Evolutionary conservation across 2,113 vertebrate species (phyloP), one percentile per base, ranked within the genome.

Genomic region (Menidia beryllina): DNA sequence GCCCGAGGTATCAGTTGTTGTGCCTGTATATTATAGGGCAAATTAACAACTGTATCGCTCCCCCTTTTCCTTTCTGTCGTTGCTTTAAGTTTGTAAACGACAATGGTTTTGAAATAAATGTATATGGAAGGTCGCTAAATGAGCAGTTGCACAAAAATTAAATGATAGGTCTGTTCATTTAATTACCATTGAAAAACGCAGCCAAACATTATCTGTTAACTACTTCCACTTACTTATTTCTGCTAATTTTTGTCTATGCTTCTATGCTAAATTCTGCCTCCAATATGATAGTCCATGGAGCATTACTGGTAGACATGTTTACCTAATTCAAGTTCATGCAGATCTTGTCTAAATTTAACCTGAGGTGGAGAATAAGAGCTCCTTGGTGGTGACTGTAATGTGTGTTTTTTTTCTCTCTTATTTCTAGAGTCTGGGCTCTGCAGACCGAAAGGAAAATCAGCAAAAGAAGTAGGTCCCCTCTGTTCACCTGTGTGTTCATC

Each of bases 341-440:
- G 47, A 21, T 25, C 24, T n/a, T 34, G 48, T 19, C 39, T 39
- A 54, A 17, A 5, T 19, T 45, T 19, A 2, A 7, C 2, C n/a
- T 7, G 7, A 45, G 17, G 5, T 45, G 41, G 17, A 45, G 17
- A 45, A 4, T 34, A 8, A 17, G 39, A 41, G 5, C 23, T 48
- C 1, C 24, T 19, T 21, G 15, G 26, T 26, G 23, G 2, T 26
- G 36, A 65, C 45, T 55, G n/a, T 85, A 47, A 73, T 41, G 25
- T 62, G 15, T 61, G 1, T 71, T 56, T 52, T 63, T 34, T 34
- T 34, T 10, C 30, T 10, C 30, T 8, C 77, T 91, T 69, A 74
- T 78, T 93, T 91, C 3, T 91, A 96, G 95, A 96, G 95, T 85
- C 87, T 96, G 83, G 95, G 95, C 52, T 95, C 95, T 0, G 94